Percentiles rank a stretch among this genome's conserved stretches.
Evolutionary conservation across 64 coral and sea anemone species (phyloP).

Genomic region (Actinia equina): DNA sequence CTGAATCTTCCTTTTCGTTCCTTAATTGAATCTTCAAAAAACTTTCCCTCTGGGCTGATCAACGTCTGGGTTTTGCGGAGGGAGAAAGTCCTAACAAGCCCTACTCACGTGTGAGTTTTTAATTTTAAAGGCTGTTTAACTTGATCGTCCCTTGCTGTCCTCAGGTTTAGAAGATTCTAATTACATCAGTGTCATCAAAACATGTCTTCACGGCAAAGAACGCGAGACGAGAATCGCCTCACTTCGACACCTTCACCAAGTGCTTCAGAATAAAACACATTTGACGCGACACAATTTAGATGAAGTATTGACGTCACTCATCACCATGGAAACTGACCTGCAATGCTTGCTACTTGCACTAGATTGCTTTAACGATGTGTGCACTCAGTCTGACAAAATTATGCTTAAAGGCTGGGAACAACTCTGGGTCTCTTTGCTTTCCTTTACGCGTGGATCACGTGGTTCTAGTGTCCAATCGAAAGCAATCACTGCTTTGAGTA

Average conservation of each 20-base stretch:
- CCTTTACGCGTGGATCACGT: constrained; percentile 4
- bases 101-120: no score
- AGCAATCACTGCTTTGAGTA: constrained; percentile 32
- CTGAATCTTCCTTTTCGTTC: no score
- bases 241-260: constrained; percentile 23
- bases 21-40: no score
- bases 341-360: constrained; percentile 47
- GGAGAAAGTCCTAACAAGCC: no score
- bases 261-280: neutral
- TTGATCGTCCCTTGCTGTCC: neutral
- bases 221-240: constrained; percentile 37
- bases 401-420: neutral
- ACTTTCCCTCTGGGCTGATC: no score
- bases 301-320: constrained; percentile 22
- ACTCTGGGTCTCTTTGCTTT: constrained; percentile 39
- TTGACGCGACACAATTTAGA: neutral
- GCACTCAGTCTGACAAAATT: neutral
- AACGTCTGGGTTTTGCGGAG: no score
- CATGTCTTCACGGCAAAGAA: neutral
- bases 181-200: neutral
- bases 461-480: constrained; percentile 33
- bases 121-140: neutral
- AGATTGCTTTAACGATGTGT: constrained; percentile 27
- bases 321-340: constrained; percentile 46
- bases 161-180: neutral